A percentile compares a stretch with the other conserved stretches of the same genome.
Evolutionary conservation across 2,797 vertebrate species (phyloP).

Genomic region (Amniataba percoides): DNA sequence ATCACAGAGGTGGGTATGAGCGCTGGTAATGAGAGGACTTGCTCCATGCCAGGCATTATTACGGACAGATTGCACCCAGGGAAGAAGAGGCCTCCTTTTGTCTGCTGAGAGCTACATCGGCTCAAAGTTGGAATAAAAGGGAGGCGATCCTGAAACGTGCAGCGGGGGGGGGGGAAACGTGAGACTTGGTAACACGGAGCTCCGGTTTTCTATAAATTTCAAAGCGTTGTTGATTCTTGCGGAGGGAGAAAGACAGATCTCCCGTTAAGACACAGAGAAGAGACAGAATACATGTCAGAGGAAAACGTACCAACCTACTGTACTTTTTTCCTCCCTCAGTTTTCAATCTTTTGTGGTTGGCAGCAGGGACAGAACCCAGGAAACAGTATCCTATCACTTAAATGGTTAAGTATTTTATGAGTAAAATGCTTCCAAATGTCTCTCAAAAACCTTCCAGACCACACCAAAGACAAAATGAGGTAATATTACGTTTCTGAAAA

Average conservation of each 20-base stretch:
- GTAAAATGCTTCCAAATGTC: slow-evolving; percentile 99
- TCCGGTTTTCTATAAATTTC: slow-evolving; percentile 43
- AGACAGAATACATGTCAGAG: slow-evolving; percentile 53
- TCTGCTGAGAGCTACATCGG: slow-evolving; percentile 37
- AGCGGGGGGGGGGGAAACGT: not conserved
- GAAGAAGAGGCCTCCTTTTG: slow-evolving; percentile 66
- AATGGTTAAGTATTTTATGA: slow-evolving; percentile 96
- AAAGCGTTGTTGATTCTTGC: slow-evolving; percentile 41
- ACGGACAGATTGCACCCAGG: slow-evolving; percentile 59
- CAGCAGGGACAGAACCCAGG: slow-evolving; percentile 80
- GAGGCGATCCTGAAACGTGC: slow-evolving; percentile 38
- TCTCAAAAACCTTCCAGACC: slow-evolving; percentile 93
- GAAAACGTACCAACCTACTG: slow-evolving; percentile 62
- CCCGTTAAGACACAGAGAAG: slow-evolving; percentile 22
- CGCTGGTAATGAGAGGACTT: slow-evolving; percentile 72
- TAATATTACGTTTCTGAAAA: slow-evolving; percentile 95
- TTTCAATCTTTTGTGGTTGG: slow-evolving; percentile 75
- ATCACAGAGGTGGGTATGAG: slow-evolving; percentile 78
- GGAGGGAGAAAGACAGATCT: not conserved
- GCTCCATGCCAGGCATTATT: slow-evolving; percentile 71
- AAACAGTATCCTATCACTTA: slow-evolving; percentile 94
- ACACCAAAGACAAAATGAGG: slow-evolving; percentile 94
- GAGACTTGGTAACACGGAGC: slow-evolving; percentile 34
- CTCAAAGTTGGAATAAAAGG: slow-evolving; percentile 41
- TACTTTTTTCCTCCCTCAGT: slow-evolving; percentile 39